A percentile compares a stretch with the other conserved stretches of the same genome.
phyloP scores from a whole-genome alignment of 53 echinoderm and acorn worm species.

The Stichopus horrens region DNA sequence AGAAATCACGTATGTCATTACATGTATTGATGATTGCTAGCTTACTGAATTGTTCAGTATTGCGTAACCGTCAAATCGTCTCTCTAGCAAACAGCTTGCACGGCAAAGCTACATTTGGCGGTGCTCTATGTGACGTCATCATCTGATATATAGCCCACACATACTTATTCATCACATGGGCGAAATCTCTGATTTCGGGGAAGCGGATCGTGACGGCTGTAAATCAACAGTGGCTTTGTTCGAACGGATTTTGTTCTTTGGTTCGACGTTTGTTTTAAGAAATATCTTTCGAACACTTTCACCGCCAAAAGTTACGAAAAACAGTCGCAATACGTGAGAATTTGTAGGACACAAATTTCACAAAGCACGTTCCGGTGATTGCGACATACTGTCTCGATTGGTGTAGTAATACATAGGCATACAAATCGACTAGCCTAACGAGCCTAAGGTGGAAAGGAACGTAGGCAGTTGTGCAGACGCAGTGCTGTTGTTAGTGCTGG shows the following conservation, averaged over 20 bases:
- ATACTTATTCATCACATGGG: constrained; percentile 64
- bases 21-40: too few relatives aligned
- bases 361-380: constrained; percentile 49
- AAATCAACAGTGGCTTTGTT: constrained; percentile 1
- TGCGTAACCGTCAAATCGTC: neutral
- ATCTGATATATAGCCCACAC: neutral
- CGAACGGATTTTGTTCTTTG: neutral
- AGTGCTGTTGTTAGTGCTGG: neutral
- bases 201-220: neutral
- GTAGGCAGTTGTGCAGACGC: neutral
- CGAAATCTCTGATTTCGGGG: constrained; percentile 47
- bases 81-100: neutral
- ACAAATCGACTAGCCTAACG: constrained; percentile 34
- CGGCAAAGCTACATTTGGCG: constrained; percentile 5
- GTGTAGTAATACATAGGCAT: neutral
- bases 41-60: neutral
- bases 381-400: constrained; percentile 37
- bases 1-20: neutral
- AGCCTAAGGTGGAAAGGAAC: constrained; percentile 23
- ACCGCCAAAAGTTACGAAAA: neutral
- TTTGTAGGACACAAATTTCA: constrained; percentile 31
- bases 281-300: neutral
- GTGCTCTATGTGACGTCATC: constrained; percentile 26
- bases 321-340: constrained; percentile 12
- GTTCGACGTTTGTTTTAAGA: neutral